Evolutionary conservation across 2,797 vertebrate genomes (phyloP).

Genomic region (Molossus alvarezi): DNA sequence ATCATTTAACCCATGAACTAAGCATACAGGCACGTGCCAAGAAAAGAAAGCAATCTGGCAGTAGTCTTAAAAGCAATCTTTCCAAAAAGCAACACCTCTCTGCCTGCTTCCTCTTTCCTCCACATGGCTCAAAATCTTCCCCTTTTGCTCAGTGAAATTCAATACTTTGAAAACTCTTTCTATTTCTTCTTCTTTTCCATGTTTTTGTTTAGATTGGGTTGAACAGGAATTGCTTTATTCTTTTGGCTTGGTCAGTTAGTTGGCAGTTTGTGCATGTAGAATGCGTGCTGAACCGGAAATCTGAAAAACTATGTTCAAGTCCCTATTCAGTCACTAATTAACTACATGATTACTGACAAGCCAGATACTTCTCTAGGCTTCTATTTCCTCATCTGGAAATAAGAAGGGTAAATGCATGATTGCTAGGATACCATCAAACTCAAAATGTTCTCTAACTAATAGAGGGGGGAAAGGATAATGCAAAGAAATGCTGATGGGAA

Average conservation of each 20-base stretch:
- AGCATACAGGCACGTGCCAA: constrained; percentile 49
- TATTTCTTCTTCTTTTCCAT: constrained; percentile 70
- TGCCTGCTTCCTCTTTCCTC: constrained; percentile 35
- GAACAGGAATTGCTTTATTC: constrained; percentile 65
- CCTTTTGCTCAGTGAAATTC: constrained; percentile 70
- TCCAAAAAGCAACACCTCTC: constrained; percentile 28
- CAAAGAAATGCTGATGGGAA: constrained; percentile 36
- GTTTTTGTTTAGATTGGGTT: constrained; percentile 51
- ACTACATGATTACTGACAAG: constrained; percentile 64
- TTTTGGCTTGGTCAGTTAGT: constrained; percentile 50
- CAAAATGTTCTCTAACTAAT: constrained; percentile 47
- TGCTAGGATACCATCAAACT: constrained; percentile 23
- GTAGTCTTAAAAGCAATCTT: constrained; percentile 26
- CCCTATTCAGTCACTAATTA: constrained; percentile 37
- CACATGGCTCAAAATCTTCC: constrained; percentile 51
- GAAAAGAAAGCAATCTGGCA: constrained; percentile 50
- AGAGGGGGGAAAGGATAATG: not conserved
- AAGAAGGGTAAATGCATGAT: not conserved
- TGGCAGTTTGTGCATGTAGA: constrained; percentile 29
- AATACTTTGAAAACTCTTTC: constrained; percentile 47
- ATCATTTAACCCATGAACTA: constrained; percentile 70
- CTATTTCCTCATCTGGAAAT: constrained; percentile 17
- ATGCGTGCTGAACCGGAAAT: constrained; percentile 16
- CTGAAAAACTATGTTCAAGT: constrained; percentile 34
- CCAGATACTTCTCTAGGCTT: constrained; percentile 24